phyloP scores from a whole-genome alignment of 1,140 invertebrate species.

The Elymnias hypermnestra region DNA sequence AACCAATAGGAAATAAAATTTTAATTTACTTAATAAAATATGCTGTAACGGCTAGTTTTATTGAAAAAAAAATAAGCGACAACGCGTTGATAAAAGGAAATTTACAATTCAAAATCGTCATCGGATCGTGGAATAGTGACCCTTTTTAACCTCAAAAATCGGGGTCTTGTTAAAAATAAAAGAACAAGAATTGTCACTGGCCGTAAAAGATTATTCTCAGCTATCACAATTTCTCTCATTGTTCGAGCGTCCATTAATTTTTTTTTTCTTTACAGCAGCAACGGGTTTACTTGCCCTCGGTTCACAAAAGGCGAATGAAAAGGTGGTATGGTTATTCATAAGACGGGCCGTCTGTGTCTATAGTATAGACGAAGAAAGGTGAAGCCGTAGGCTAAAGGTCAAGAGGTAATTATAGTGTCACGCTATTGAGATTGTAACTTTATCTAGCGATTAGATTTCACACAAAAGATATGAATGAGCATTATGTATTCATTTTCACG shows the following conservation, averaged over 20 bases:
- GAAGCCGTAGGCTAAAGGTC: conserved; percentile 39
- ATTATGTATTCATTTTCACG: neutral
- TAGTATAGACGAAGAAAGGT: conserved; percentile 31
- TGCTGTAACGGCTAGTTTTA: no score
- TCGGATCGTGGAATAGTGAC: conserved; percentile 42
- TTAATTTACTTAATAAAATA: no score
- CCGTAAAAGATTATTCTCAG: conserved; percentile 67
- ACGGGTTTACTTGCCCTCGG: conserved; percentile 56
- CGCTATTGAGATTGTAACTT: conserved; percentile 21
- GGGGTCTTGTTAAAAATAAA: conserved; percentile 48
- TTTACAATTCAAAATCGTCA: conserved; percentile 56
- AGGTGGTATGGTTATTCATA: conserved; percentile 46
- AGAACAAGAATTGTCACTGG: conserved; percentile 49
- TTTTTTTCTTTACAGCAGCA: conserved; percentile 49
- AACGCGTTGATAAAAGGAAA: conserved; percentile 26
- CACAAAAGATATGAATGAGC: conserved; percentile 3
- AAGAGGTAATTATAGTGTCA: conserved; percentile 35
- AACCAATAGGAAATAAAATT: no score
- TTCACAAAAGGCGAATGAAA: conserved; percentile 60
- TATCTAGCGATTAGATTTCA: conserved; percentile 22
- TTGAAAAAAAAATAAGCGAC: conserved; percentile 14
- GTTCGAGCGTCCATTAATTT: conserved; percentile 63
- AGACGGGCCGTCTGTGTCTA: conserved; percentile 41
- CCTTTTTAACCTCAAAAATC: conserved; percentile 61
- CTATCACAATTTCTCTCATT: conserved; percentile 72